phyloP scores from a whole-genome alignment of 2,113 vertebrate genomes.

The Trichechus manatus region DNA sequence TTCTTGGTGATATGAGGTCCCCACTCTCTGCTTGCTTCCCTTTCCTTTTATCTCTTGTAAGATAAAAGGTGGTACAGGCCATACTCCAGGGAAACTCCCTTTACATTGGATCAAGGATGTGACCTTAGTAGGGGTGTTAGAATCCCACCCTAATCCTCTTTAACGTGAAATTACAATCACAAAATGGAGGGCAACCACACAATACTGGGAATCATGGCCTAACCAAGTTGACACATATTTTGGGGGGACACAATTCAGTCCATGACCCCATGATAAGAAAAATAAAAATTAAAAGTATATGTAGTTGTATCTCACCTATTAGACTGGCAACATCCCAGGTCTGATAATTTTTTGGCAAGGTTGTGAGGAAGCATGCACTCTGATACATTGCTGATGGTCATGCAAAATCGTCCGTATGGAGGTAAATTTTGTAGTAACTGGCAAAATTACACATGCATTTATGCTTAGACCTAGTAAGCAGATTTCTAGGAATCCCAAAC shows the following conservation, averaged over 20 bases:
- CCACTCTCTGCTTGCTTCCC: too few relatives aligned
- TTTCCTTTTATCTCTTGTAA: too few relatives aligned
- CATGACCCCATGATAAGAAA: neutral
- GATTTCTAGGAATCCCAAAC: neutral
- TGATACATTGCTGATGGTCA: neutral
- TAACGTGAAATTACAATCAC: too few relatives aligned
- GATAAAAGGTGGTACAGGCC: too few relatives aligned
- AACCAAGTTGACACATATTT: too few relatives aligned
- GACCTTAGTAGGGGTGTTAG: too few relatives aligned
- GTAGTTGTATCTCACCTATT: neutral
- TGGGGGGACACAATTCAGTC: too few relatives aligned
- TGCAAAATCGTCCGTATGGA: neutral
- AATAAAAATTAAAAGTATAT: neutral
- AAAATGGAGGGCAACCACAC: too few relatives aligned
- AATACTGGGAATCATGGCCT: neutral
- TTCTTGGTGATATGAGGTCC: too few relatives aligned
- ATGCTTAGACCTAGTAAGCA: neutral
- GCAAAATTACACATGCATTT: neutral
- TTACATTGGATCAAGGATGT: too few relatives aligned
- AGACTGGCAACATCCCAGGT: neutral
- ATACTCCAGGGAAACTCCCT: too few relatives aligned
- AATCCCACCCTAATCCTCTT: too few relatives aligned
- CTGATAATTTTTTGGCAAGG: neutral
- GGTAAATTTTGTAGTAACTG: constrained; percentile 26
- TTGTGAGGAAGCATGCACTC: neutral